Evolutionary conservation across 2,113 vertebrate species (phyloP).

Genomic region (Eulemur macaco): DNA sequence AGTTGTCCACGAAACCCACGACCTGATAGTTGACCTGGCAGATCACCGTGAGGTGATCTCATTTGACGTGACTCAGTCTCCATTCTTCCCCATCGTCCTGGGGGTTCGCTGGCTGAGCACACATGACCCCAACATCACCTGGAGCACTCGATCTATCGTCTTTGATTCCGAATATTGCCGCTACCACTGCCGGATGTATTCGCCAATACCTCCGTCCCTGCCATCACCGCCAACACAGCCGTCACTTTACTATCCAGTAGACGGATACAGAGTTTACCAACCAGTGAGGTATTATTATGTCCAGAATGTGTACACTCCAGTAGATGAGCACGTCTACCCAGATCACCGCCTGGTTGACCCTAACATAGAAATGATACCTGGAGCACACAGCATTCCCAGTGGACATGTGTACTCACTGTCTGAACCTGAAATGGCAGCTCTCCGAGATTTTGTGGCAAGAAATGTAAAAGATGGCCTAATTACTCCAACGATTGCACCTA

Average conservation of each 20-base stretch:
- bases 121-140: slow-evolving; percentile 75
- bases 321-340: slow-evolving; percentile 69
- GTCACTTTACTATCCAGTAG: neutral
- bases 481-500: slow-evolving; percentile 56
- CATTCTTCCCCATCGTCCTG: slow-evolving; percentile 73
- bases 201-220: neutral
- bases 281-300: slow-evolving; percentile 71
- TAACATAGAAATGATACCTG: slow-evolving; percentile 69
- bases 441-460: slow-evolving; percentile 73
- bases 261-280: slow-evolving; percentile 69
- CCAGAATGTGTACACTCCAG: slow-evolving; percentile 76
- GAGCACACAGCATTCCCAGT: slow-evolving; percentile 74
- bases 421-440: slow-evolving; percentile 71
- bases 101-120: slow-evolving; percentile 77
- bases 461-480: slow-evolving; percentile 75
- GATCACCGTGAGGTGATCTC: slow-evolving; percentile 77
- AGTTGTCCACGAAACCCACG: slow-evolving; percentile 61
- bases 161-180: slow-evolving; percentile 76
- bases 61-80: slow-evolving; percentile 77
- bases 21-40: slow-evolving; percentile 73
- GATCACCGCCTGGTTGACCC: slow-evolving; percentile 64
- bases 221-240: neutral
- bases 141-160: slow-evolving; percentile 71
- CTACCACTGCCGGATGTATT: slow-evolving; percentile 67
- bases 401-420: slow-evolving; percentile 72